These are phyloP conservation scores for Zaprionus taronus DNA, from an alignment of 1,140 invertebrate species.

Conservation along the genomic window DNA sequence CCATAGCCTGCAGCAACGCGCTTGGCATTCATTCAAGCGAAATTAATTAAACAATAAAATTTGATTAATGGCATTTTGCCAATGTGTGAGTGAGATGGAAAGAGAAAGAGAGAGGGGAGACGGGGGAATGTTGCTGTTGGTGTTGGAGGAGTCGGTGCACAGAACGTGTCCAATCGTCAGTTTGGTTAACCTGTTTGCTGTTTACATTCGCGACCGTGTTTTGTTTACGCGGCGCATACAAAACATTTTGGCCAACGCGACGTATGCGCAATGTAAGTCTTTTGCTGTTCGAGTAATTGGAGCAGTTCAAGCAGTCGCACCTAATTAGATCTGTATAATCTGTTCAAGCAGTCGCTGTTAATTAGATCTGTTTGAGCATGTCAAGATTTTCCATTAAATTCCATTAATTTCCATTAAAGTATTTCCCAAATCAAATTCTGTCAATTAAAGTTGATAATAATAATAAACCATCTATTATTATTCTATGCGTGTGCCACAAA, in stretches of 20 bases:
- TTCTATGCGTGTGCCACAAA: neutral
- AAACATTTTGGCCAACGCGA: constrained; percentile 57
- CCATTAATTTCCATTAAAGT: too few relatives aligned
- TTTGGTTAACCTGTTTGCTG: constrained; percentile 66
- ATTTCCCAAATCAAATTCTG: neutral
- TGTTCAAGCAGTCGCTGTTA: neutral
- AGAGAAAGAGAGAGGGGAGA: neutral
- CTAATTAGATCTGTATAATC: neutral
- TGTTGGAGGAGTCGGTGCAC: neutral
- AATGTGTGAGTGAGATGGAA: neutral
- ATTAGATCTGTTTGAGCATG: neutral
- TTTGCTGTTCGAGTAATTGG: constrained; percentile 13
- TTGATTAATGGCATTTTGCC: constrained; percentile 74
- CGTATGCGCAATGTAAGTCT: constrained; percentile 60
- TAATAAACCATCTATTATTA: neutral
- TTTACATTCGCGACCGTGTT: constrained; percentile 55
- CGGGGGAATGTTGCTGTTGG: neutral
- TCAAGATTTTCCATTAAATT: too few relatives aligned
- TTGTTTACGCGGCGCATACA: constrained; percentile 21
- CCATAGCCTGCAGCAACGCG: constrained; percentile 26
- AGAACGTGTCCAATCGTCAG: constrained; percentile 36
- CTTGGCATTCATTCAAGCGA: constrained; percentile 69
- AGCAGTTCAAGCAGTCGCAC: constrained; percentile 9
- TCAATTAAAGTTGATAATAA: neutral
- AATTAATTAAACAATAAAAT: constrained; percentile 82